Conservation (phyloP, 1,140 invertebrate genomes). For the Diplogasteroides magnus region DNA sequence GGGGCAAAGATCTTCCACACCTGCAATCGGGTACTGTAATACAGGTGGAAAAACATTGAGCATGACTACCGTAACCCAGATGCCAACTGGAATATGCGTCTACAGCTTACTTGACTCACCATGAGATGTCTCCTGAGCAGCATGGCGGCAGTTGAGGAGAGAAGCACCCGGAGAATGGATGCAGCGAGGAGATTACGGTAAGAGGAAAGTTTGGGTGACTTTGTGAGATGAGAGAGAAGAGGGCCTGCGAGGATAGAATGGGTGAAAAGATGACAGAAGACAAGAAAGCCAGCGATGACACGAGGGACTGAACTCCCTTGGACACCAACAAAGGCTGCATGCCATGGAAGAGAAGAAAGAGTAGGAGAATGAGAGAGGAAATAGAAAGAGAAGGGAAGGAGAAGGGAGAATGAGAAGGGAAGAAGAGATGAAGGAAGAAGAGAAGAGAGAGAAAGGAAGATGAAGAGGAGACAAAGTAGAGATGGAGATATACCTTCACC, state of each 20-base stretch:
- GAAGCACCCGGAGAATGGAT: constrained; percentile 5
- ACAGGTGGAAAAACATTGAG: no score
- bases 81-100: no score
- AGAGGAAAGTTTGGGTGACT: not conserved
- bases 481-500: not conserved
- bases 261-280: not conserved
- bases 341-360: constrained; percentile 31
- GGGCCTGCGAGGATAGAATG: not conserved
- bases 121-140: constrained; percentile 35
- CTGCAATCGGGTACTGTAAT: not conserved
- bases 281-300: not conserved
- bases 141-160: constrained; percentile 22
- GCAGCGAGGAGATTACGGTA: not conserved
- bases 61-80: not conserved
- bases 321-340: constrained; percentile 33
- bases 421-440: not conserved
- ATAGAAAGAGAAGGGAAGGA: constrained; percentile 26
- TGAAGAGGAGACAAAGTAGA: not conserved
- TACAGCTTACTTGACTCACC: no score
- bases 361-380: constrained; percentile 26
- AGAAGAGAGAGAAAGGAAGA: not conserved
- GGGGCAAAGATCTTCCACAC: constrained; percentile 39
- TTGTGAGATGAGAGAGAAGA: constrained; percentile 4
- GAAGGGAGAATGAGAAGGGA: constrained; percentile 10
- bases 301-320: constrained; percentile 20